Evolutionary conservation across 2,888 invertebrate genomes (phyloP).

Genomic region (Trissolcus japonicus): DNA sequence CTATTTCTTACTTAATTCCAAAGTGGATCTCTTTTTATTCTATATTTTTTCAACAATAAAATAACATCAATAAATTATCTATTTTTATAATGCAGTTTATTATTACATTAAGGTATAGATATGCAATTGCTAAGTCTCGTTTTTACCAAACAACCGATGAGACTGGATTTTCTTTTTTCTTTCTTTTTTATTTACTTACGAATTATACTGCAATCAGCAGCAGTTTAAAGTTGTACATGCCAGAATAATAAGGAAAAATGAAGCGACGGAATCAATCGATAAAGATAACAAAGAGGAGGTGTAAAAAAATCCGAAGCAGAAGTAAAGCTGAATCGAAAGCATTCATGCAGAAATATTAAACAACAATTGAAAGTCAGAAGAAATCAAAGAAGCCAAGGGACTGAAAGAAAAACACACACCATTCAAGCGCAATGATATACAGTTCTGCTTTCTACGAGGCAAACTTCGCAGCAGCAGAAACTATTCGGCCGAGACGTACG

Average conservation of each 20-base stretch:
- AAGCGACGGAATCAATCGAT: slow-evolving; percentile 17
- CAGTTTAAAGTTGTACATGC: slow-evolving; percentile 42
- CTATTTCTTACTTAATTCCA: no score
- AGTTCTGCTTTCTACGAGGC: slow-evolving; percentile 21
- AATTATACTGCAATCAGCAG: slow-evolving; percentile 48
- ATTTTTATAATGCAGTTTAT: neutral
- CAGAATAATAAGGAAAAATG: slow-evolving; percentile 23
- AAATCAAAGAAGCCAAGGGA: neutral
- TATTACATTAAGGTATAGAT: neutral
- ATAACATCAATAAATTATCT: no score
- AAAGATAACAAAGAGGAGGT: slow-evolving; percentile 8
- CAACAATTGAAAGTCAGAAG: no score
- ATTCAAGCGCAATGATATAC: neutral
- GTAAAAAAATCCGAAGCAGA: slow-evolving; percentile 8
- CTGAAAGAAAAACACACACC: neutral
- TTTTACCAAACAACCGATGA: neutral
- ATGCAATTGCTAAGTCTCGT: neutral
- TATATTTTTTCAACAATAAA: no score
- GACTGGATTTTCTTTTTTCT: neutral
- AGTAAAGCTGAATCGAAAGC: slow-evolving; percentile 6
- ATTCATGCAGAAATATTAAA: slow-evolving; percentile 1
- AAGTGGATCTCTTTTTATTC: no score
- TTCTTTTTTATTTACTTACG: slow-evolving; percentile 38
- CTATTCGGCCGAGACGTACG: slow-evolving; percentile 27
- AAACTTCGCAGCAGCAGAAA: slow-evolving; percentile 18